A percentile compares a stretch with the other conserved stretches of the same genome.
Evolutionary conservation across 2,113 vertebrate genomes (phyloP).

Genomic region (Chiloscyllium plagiosum): DNA sequence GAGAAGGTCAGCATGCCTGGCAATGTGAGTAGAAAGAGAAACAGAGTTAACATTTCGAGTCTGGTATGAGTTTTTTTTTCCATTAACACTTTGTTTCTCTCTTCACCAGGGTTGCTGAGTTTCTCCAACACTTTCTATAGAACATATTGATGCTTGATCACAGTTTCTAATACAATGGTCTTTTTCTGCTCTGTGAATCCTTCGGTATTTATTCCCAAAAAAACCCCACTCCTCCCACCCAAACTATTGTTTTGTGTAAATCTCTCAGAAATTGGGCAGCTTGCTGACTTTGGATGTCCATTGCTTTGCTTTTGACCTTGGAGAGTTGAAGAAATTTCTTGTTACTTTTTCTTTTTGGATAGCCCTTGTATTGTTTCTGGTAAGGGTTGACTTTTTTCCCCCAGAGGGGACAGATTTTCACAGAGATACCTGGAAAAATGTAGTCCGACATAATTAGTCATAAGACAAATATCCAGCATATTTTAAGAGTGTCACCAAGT

Average conservation of each 20-base stretch:
- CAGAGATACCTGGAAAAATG: background rate
- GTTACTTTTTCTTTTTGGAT: background rate
- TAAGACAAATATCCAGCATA: background rate
- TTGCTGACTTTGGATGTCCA: background rate
- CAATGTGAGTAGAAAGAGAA: too few relatives aligned
- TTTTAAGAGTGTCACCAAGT: background rate
- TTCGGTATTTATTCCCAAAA: background rate
- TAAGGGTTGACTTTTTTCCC: background rate
- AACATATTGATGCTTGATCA: too few relatives aligned
- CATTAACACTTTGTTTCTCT: too few relatives aligned
- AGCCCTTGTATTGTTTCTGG: background rate
- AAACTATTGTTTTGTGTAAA: background rate
- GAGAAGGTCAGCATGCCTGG: too few relatives aligned
- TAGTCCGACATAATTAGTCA: background rate
- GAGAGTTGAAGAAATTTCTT: background rate
- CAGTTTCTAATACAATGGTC: too few relatives aligned
- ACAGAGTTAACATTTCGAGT: too few relatives aligned
- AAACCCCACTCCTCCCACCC: background rate
- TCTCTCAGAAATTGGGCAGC: background rate
- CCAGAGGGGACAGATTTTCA: background rate
- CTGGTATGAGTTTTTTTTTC: too few relatives aligned
- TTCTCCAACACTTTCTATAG: too few relatives aligned
- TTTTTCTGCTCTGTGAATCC: too few relatives aligned
- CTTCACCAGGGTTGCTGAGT: too few relatives aligned
- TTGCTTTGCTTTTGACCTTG: background rate